Base-by-base conservation (phyloP, 2,888 invertebrate species). In the Macaria liturata region DNA sequence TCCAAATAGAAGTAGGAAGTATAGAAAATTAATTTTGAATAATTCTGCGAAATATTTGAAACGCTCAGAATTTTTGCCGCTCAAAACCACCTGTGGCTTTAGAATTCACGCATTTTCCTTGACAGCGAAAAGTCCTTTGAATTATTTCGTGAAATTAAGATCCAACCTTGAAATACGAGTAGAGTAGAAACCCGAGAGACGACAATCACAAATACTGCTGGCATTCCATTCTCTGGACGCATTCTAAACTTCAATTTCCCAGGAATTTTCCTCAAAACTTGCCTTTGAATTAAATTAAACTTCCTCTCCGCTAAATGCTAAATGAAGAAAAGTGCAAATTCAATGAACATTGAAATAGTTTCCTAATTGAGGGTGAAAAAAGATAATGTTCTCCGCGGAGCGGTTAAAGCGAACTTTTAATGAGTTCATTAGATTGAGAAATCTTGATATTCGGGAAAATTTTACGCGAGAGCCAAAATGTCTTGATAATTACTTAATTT, bases 241-340 rank as follows among this genome's bases (percentile, higher is more conserved):
- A 57, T 64, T 59, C 53, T 54, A 54, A 57, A 61, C 57, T 57
- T 57, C 57, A 59, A 62, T 59, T 54, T 47, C n/a, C 43, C 47
- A 51, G 58, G 63, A 60, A 67, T 62, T 61, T 54, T 54, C 48
- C 49, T 44, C 59, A 58, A 61, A 63, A 62, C 57, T 63, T 65
- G 42, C 42, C 53, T 50, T 37, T 59, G 56, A 63, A 51, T 59
- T 57, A 65, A 62, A 67, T 63, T 67, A 55, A 64, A 64, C 65
- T 65, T 59, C 49, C 39, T 39, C 49, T 53, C 47, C 54, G 59
- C 20, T 20, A 20, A 20, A 20, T 20, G 20, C 20, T 55, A 50
- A 59, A 59, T 58, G 62, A 54, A 55, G 61, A 57, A 60, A 54
- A 55, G 55, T 55, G 59, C 55, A 60, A 52, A 60, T 60, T 55